These are phyloP conservation scores for Zeus faber DNA, from an alignment of 2,113 vertebrate species.

Conservation along the genomic window DNA sequence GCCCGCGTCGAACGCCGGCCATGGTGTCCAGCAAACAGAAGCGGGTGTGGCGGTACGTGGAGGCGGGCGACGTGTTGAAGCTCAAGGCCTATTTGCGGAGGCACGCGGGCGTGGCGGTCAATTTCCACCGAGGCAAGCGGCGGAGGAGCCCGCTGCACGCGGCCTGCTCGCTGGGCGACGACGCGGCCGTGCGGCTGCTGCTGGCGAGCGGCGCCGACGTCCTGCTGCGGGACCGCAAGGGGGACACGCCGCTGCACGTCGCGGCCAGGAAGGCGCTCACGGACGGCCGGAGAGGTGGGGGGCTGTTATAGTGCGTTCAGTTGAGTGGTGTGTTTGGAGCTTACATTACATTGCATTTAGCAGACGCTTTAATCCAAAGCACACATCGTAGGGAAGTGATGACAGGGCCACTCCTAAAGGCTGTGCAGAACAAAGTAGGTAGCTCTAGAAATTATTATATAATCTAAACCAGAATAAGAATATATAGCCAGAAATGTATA, in stretches of 20 bases:
- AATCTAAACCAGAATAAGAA: no score
- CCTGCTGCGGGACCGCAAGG: conserved; percentile 67
- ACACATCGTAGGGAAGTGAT: no score
- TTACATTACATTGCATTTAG: no score
- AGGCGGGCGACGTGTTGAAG: conserved; percentile 71
- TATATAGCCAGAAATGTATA: no score
- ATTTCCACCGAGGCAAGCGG: conserved; percentile 67
- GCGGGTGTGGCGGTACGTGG: conserved; percentile 77
- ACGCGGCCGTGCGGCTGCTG: conserved; percentile 72
- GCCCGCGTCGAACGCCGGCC: neutral
- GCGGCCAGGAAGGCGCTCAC: conserved; percentile 72
- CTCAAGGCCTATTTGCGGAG: conserved; percentile 78
- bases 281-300: conserved; percentile 61
- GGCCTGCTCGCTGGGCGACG: conserved; percentile 74
- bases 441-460: no score
- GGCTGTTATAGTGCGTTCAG: no score
- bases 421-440: no score
- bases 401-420: no score
- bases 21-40: conserved; percentile 73
- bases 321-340: no score
- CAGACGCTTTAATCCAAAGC: no score
- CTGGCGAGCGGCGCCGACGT: conserved; percentile 78
- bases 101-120: conserved; percentile 74
- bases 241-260: conserved; percentile 78
- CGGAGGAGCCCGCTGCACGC: conserved; percentile 74